Conservation (phyloP, 2,113 vertebrate species). For the Bagarius yarrelli region DNA sequence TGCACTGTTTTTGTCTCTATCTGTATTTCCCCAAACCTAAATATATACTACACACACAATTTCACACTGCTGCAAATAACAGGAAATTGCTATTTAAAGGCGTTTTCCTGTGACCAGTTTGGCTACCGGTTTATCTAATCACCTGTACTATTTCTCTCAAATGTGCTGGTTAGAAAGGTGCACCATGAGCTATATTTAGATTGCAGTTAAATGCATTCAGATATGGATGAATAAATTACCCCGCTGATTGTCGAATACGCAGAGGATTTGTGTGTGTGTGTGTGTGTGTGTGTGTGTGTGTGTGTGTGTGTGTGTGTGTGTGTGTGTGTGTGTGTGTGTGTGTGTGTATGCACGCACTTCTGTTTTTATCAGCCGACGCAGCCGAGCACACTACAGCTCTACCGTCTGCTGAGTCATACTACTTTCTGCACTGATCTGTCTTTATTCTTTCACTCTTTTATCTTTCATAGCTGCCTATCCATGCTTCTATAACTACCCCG, state of each 20-base stretch:
- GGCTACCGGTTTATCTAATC: not conserved
- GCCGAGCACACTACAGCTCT: not conserved
- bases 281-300: not conserved
- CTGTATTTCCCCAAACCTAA: not conserved
- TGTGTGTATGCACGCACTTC: not conserved
- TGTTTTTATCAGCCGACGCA: constrained; percentile 18
- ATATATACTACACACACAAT: not conserved
- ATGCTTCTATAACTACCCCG: not conserved
- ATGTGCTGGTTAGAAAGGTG: not conserved
- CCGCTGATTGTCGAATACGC: constrained; percentile 3
- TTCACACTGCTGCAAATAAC: not conserved
- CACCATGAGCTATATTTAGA: not conserved
- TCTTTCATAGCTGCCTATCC: constrained; percentile 5
- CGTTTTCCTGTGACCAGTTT: not conserved
- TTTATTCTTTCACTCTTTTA: constrained; percentile 3
- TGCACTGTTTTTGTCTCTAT: not conserved
- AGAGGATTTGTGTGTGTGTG: not conserved
- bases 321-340: not conserved
- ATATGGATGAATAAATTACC: not conserved
- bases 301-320: not conserved
- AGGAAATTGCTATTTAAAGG: not conserved
- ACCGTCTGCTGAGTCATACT: not conserved
- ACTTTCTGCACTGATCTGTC: constrained; percentile 5
- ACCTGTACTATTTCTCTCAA: not conserved
- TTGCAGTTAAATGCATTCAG: not conserved